phyloP scores from a whole-genome alignment of 2,113 vertebrate species.

The Aplodontia rufa region DNA sequence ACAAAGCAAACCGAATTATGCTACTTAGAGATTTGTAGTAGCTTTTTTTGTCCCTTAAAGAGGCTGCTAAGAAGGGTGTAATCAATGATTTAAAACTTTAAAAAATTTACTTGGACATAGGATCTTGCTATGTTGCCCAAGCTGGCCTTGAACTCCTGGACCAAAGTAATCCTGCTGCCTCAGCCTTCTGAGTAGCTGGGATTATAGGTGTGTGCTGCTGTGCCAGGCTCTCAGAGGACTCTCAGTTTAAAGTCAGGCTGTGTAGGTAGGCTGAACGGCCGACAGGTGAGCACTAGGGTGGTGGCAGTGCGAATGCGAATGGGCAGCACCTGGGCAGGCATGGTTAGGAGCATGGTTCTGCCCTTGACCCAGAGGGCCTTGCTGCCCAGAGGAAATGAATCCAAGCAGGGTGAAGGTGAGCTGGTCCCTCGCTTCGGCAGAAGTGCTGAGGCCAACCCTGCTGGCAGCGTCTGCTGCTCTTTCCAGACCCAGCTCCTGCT shows the following conservation, averaged over 20 bases:
- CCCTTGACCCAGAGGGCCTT: no score
- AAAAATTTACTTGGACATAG: not conserved
- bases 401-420: accelerated
- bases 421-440: accelerated
- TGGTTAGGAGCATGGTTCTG: accelerated
- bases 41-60: not conserved
- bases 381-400: not conserved
- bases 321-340: not conserved
- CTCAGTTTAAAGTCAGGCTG: no score
- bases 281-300: not conserved
- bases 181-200: not conserved
- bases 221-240: not conserved
- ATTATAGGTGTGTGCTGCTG: not conserved
- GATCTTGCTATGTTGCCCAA: not conserved
- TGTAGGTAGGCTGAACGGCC: no score
- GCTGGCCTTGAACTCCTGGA: not conserved
- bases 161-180: not conserved
- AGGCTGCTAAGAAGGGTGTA: not conserved
- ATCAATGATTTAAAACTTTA: not conserved
- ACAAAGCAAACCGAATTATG: not conserved
- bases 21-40: not conserved
- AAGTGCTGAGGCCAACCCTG: no score
- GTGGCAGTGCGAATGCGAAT: no score
- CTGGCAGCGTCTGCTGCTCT: not conserved
- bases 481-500: not conserved